Evolutionary conservation across 2,888 invertebrate species (phyloP), one percentile per base, ranked within the genome.

Genomic region (Exocentrus adspersus): DNA sequence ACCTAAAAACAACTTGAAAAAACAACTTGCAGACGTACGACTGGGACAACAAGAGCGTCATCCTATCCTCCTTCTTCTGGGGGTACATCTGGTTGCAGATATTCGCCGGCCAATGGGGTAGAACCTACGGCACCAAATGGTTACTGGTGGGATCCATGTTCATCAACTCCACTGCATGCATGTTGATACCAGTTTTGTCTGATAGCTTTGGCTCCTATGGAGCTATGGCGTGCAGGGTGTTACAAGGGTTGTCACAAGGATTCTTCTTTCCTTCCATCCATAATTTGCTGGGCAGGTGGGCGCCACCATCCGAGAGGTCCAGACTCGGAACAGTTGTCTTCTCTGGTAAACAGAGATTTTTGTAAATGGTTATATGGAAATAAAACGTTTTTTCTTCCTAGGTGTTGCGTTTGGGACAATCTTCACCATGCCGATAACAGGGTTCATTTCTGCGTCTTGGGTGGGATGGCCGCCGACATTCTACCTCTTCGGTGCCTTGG

Each of bases 401-500:
- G 94, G 94, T 50, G 70, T 86, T 0, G 85, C 92, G 77, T 86
- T 94, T n/a, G 95, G 95, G 3, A 92, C 92, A 5, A 90, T 93
- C 0, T 77, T 92, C 0, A 89, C 92, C 72, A 80, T 93, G 75
- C 86, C 90, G n/a, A 82, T 89, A 17, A 89, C 92, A n/a, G 94
- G 94, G 0, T 83, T 88, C 2, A 84, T 95, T 43, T 85, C 92
- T 0, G 88, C 88, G 0, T 88, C 90, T 0, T 72, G 82, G 0
- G 84, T 87, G 74, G 93, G 93, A 0, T 94, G 94, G 94, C 90
- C 91, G 0, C 87, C 90, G 5, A 89, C 90, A 61, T 93, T 93
- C 81, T 94, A 93, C 77, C 80, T 88, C 1, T 90, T 91, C 72
- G 93, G 92, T 0, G 83, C 83, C 4, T 77, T 88, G 0, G 89